phyloP scores from a whole-genome alignment of 1,140 invertebrate genomes.

The Odontomachus brunneus region DNA sequence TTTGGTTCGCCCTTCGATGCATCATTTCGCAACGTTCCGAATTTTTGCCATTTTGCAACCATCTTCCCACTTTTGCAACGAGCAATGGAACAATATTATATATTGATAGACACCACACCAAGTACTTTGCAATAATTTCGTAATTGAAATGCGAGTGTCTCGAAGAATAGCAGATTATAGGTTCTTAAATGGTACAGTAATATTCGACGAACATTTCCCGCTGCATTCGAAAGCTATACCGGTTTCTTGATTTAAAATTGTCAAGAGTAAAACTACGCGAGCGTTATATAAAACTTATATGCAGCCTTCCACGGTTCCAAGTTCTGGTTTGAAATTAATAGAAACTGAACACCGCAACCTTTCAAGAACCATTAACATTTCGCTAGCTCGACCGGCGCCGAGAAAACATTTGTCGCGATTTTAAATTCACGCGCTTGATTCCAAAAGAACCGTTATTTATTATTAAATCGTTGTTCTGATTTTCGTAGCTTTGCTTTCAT shows the following conservation, averaged over 20 bases:
- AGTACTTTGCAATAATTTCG: neutral
- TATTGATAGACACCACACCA: neutral
- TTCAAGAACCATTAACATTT: conserved; percentile 58
- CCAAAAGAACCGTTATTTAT: neutral
- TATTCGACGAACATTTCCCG: neutral
- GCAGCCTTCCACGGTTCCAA: conserved; percentile 16
- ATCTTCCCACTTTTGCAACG: neutral
- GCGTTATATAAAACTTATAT: conserved; percentile 18
- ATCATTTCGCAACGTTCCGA: neutral
- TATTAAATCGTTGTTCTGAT: neutral
- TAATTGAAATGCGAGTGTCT: neutral
- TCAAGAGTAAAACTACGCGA: conserved; percentile 3
- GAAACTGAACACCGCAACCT: conserved; percentile 46
- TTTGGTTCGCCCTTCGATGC: conserved; percentile 69
- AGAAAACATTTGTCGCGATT: conserved; percentile 20
- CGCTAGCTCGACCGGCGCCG: neutral
- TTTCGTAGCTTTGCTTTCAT: neutral
- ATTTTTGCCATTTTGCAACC: too few relatives aligned
- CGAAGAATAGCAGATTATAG: conserved; percentile 1
- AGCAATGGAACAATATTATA: neutral
- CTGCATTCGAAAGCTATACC: neutral
- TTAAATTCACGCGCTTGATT: neutral
- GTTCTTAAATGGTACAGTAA: conserved; percentile 1
- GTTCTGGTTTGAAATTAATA: conserved; percentile 42
- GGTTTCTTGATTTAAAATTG: conserved; percentile 23